Evolutionary conservation across 2,888 invertebrate genomes (phyloP), one percentile per base, ranked within the genome.

Genomic region (Drosophila anomelani): DNA sequence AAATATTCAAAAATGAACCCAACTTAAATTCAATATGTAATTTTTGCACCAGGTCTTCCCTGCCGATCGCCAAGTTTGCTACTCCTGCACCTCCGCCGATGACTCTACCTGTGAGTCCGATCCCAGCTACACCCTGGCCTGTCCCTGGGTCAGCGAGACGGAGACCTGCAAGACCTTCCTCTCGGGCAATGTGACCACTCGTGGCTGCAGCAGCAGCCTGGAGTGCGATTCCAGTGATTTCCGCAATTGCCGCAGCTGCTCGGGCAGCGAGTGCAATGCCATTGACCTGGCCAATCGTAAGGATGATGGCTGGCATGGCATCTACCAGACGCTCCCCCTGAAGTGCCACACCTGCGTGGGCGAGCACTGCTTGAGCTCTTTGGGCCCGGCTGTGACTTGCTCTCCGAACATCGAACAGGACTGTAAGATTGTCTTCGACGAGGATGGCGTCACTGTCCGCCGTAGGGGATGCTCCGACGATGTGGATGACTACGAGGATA

Each of bases 401-500:
- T 61, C 61, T 0, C 70, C 51, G 2, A 89, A 90, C 20, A 4
- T 26, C 0, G 64, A 82, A 1, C 91, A 92, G 64, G 91, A 92
- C 26, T 92, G 92, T 55, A 83, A 86, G 81, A 91, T 90, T 0
- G 91, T 92, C 6, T 92, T 92, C 36, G 76, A 79, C 7, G n/a
- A 39, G 6, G 64, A 79, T 23, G 90, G 86, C 13, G 23, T 41
- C n/a, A 62, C 44, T 0, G 88, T 91, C n/a, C 77, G 78, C 3
- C 74, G 82, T 5, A 89, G 92, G 15, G 92, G 92, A 20, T 92
- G 92, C 55, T 64, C 80, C 3, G 89, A 89, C 26, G 88, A 89
- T 32, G 91, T 92, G 23, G 92, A 91, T 17, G 87, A 89, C 60
- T 89, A 90, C n/a, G 81, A 80, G 41, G 90, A 92, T 70, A 70